Conservation (phyloP, 2,797 vertebrate species). For the Melanotaenia boesemani region DNA sequence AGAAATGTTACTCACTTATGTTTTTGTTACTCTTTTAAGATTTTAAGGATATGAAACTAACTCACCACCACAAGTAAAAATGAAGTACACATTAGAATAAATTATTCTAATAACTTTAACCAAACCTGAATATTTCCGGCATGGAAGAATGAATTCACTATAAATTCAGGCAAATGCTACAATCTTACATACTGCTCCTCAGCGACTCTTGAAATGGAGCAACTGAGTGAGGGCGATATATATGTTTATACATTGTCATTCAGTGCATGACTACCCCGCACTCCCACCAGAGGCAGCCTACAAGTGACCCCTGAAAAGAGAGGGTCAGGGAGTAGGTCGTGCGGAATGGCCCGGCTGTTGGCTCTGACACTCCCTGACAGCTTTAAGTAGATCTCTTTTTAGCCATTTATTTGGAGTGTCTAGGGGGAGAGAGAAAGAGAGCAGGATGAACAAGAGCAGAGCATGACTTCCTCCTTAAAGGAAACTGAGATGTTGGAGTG, state of each 20-base stretch:
- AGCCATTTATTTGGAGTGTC: conserved; percentile 83
- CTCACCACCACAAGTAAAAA: conserved; percentile 3
- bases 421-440: conserved; percentile 53
- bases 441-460: conserved; percentile 70
- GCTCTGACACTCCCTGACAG: conserved; percentile 88
- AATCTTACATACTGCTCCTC: conserved; percentile 46
- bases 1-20: conserved; percentile 53
- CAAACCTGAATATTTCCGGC: background rate
- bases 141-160: conserved; percentile 12
- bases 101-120: background rate
- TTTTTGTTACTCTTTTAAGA: conserved; percentile 49
- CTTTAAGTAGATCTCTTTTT: conserved; percentile 87
- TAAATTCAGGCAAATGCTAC: conserved; percentile 52
- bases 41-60: conserved; percentile 23
- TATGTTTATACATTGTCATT: conserved; percentile 84
- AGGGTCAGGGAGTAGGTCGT: conserved; percentile 86
- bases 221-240: conserved; percentile 61
- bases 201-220: conserved; percentile 46
- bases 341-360: conserved; percentile 85
- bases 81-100: background rate
- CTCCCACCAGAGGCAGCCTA: conserved; percentile 84
- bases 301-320: conserved; percentile 82
- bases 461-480: conserved; percentile 66
- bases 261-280: conserved; percentile 83
- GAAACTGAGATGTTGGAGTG: conserved; percentile 44